phyloP scores from a whole-genome alignment of 2,797 vertebrate genomes.

The Hybognathus amarus region DNA sequence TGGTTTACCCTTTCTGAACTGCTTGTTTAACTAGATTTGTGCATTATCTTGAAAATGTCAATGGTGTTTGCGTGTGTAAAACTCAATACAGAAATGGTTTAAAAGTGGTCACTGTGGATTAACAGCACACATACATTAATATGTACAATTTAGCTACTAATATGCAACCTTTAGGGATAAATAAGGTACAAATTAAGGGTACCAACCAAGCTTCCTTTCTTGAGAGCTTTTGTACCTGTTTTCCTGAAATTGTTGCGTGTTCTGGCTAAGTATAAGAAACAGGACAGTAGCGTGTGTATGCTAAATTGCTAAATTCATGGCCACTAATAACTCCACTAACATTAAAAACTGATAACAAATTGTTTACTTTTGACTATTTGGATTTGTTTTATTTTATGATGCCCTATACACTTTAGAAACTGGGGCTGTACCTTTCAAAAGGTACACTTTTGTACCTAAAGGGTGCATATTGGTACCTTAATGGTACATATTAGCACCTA shows the following conservation, averaged over 20 bases:
- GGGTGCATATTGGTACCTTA: no score
- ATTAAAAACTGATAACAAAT: not conserved
- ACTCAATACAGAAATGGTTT: not conserved
- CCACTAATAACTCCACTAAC: no score
- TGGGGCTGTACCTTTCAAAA: no score
- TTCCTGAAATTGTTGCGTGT: no score
- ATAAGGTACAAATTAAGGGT: not conserved
- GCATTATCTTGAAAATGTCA: not conserved
- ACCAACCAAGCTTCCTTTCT: no score
- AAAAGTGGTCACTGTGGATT: not conserved
- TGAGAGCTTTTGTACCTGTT: not conserved
- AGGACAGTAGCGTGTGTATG: not conserved
- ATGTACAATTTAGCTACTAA: not conserved
- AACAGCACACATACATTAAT: not conserved
- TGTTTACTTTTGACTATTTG: not conserved
- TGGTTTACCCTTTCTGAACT: not conserved
- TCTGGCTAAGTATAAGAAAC: not conserved
- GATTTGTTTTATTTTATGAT: not conserved
- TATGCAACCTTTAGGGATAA: not conserved
- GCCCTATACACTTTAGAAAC: not conserved
- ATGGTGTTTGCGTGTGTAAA: not conserved
- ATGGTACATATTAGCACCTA: no score
- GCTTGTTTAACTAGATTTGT: conserved; percentile 18
- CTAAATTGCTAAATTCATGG: no score
- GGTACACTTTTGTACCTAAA: no score